Evolutionary conservation across 2,113 vertebrate genomes (phyloP), one percentile per base, ranked within the genome.

Genomic region (Haliaeetus leucogaster): DNA sequence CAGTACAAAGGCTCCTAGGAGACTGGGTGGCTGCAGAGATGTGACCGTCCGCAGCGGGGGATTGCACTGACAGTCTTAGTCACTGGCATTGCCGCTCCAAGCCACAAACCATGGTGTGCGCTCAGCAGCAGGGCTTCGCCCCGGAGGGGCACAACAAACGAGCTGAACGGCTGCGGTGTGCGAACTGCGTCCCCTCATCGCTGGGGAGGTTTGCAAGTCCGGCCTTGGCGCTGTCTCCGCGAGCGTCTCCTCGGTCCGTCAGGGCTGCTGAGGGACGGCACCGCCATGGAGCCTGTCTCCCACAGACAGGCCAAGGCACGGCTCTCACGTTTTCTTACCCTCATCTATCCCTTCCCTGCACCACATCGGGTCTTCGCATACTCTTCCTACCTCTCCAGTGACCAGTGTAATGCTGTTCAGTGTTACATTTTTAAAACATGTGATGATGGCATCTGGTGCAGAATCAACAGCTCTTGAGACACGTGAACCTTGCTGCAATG

Each of bases 41-140:
- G 0, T 43, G 18, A 80, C 6, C 5, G 1, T 47, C 47, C 2
- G 1, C 56, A 67, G 25, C 67, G 38, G 56, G 13, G 50, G 23
- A 20, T 43, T 22, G 4, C 32, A 29, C 26, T 5, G 0, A 38
- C 1, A 1, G 21, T 17, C 58, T 82, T 45, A 78, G 48, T 59
- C 78, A 34, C 29, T 52, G 71, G 29, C 34, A 22, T 11, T 52
- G 16, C 52, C 15, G 16, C 66, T 92, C n/a, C 74, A 84, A 82
- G 47, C 92, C 89, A 90, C 82, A 92, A 76, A 47, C 74, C 40
- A 40, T 1, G 0, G 6, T 61, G 58, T 65, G 48, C 43, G 52
- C 50, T 93, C 56, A 63, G 77, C 87, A 87, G 47, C 36, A n/a
- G 56, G 65, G 36, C 30, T 91, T 79, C 77, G 48, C 73, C 61